phyloP scores from a whole-genome alignment of 2,113 vertebrate species.

The Sylvilagus bachmani region DNA sequence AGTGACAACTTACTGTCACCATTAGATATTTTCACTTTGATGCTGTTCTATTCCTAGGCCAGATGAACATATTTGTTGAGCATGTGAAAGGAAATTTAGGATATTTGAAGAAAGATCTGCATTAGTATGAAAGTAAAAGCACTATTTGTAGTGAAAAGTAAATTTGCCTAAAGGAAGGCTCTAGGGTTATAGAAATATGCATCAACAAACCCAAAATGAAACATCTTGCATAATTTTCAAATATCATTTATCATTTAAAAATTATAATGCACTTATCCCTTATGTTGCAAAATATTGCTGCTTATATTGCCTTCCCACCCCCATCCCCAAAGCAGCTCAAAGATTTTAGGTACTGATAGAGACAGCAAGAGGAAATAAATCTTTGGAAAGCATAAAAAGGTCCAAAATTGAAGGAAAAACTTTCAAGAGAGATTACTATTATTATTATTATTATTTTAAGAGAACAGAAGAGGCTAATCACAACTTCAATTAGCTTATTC shows the following conservation, averaged over 20 bases:
- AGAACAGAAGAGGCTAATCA: slow-evolving; percentile 2
- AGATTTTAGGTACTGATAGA: background rate
- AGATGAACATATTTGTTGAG: slow-evolving; percentile 8
- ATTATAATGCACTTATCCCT: background rate
- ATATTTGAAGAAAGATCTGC: background rate
- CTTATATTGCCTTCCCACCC: background rate
- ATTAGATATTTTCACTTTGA: slow-evolving; percentile 30
- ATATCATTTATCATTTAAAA: background rate
- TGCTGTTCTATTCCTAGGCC: background rate
- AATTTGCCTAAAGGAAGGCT: background rate
- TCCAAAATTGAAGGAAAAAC: slow-evolving; percentile 25
- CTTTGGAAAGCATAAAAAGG: background rate
- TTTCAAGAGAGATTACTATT: slow-evolving; percentile 7
- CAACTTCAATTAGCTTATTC: background rate
- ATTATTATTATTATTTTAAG: background rate
- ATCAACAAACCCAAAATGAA: background rate
- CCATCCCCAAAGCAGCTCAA: background rate
- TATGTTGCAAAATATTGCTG: background rate
- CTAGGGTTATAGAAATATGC: background rate
- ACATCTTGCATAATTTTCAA: background rate
- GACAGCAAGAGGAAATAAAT: background rate
- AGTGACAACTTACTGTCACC: background rate
- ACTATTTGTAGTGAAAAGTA: background rate
- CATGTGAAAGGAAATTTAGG: background rate
- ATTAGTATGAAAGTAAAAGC: background rate